Evolutionary conservation across 1,140 invertebrate species (phyloP).

Genomic region (Anastatus disparis): DNA sequence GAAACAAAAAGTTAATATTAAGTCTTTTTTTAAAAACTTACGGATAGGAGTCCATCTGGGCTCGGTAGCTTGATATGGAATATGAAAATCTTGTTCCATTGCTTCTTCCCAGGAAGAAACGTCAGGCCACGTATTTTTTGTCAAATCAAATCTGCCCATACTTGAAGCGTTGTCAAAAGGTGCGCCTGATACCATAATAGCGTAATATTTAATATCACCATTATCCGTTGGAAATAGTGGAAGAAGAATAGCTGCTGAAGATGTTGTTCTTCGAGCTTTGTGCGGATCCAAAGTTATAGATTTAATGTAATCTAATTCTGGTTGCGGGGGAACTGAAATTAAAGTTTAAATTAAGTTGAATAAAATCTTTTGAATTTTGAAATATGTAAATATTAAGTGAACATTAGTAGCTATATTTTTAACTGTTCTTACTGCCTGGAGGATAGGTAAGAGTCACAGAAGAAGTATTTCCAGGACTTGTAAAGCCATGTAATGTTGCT

Average conservation of each 20-base stretch:
- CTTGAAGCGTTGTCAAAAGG: slow-evolving; percentile 41
- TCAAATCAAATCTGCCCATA: slow-evolving; percentile 39
- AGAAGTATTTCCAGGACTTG: slow-evolving; percentile 38
- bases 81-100: slow-evolving; percentile 47
- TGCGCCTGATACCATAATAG: slow-evolving; percentile 54
- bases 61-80: slow-evolving; percentile 57
- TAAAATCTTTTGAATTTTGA: background rate
- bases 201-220: slow-evolving; percentile 55
- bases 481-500: slow-evolving; percentile 42
- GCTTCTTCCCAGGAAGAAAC: slow-evolving; percentile 55
- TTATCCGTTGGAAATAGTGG: slow-evolving; percentile 53
- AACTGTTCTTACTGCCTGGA: slow-evolving; percentile 54
- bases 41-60: slow-evolving; percentile 50
- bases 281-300: slow-evolving; percentile 56
- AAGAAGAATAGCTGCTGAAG: slow-evolving; percentile 52
- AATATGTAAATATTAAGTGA: background rate
- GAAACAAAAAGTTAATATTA: slow-evolving; percentile 6
- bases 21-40: slow-evolving; percentile 40
- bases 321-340: slow-evolving; percentile 53
- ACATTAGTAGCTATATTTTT: background rate
- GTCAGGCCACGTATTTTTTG: slow-evolving; percentile 47
- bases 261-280: slow-evolving; percentile 52
- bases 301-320: slow-evolving; percentile 48
- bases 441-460: slow-evolving; percentile 46
- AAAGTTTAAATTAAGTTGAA: background rate